These are phyloP conservation scores for Pachydiplax longipennis DNA, from an alignment of 2,888 invertebrate genomes.

Conservation along the genomic window DNA sequence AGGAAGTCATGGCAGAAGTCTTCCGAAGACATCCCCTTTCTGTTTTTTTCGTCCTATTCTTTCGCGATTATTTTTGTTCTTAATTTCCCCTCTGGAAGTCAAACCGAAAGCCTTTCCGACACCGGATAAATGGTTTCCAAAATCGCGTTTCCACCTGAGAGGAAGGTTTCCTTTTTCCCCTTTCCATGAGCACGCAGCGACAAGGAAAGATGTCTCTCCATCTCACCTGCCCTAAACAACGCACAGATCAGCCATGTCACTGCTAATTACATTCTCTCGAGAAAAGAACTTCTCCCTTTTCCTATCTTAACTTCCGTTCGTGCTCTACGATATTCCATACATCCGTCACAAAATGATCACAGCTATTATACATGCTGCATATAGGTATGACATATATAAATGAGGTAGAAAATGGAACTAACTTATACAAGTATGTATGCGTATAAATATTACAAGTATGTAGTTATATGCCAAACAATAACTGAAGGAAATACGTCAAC, in stretches of 20 bases:
- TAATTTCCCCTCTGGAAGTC: neutral
- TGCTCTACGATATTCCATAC: neutral
- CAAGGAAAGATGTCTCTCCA: neutral
- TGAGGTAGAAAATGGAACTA: too few species aligned
- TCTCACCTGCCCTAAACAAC: neutral
- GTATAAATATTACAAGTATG: too few species aligned
- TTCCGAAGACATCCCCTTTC: too few species aligned
- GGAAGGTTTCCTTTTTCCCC: neutral
- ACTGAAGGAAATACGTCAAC: too few species aligned
- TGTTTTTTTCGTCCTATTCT: neutral
- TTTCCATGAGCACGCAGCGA: neutral
- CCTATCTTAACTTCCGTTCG: neutral
- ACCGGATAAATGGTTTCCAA: neutral
- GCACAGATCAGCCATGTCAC: neutral
- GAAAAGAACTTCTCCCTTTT: neutral
- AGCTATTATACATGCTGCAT: too few species aligned
- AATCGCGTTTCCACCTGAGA: neutral
- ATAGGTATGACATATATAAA: too few species aligned
- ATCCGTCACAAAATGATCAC: neutral
- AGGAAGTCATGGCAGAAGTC: conserved; percentile 6
- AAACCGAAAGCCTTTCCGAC: neutral
- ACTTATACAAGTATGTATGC: too few species aligned
- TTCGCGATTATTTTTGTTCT: neutral
- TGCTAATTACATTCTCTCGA: neutral
- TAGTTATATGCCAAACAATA: too few species aligned